Evolutionary conservation across 2,888 invertebrate genomes (phyloP), one percentile per base, ranked within the genome.

Genomic region (Xylophagus ater): DNA sequence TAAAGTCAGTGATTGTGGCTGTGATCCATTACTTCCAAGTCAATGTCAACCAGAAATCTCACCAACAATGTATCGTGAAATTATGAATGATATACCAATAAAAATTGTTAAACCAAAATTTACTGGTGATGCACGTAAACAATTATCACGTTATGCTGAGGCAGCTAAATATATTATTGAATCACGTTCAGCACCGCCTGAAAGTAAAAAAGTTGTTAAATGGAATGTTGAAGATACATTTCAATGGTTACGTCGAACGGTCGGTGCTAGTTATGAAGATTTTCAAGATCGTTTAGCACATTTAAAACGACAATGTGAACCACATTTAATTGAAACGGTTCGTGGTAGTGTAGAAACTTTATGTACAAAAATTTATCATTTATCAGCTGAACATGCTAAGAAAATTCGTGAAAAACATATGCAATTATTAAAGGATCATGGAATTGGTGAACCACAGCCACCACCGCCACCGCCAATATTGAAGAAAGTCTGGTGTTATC

Each of bases 141-240:
- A 96, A 58, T 67, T 96, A 17, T 85, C 87, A 3, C 75, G 81
- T 37, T 97, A 94, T 66, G 93, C 94, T 0, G 94, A 96, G 65
- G 93, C 94, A 12, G 94, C 96, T 2, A 94, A 94, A 59, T 87
- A 89, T 64, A 89, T 94, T 70, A 92, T 96, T 51, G 96, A 94
- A 65, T 87, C 89, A 6, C 78, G 93, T 52, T 88, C 88, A 60
- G 84, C 87, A 7, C 85, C 89, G 18, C 78, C 90, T 0, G 93
- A 94, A 59, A 90, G 93, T 57, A 74, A 96, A 46, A 96, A 96
- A 68, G 86, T 94, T 10, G 94, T 97, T 1, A 96, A 94, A 62
- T 96, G 96, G 96, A 93, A 94, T 68, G 93, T 92, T 1, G 94
- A 96, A 57, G 94, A 96, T 53, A 94, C 93, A 17, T 93, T 96